Percentiles rank a stretch among this genome's conserved stretches.
phyloP scores from a whole-genome alignment of 2,113 vertebrate genomes.

The Takifugu flavidus region DNA sequence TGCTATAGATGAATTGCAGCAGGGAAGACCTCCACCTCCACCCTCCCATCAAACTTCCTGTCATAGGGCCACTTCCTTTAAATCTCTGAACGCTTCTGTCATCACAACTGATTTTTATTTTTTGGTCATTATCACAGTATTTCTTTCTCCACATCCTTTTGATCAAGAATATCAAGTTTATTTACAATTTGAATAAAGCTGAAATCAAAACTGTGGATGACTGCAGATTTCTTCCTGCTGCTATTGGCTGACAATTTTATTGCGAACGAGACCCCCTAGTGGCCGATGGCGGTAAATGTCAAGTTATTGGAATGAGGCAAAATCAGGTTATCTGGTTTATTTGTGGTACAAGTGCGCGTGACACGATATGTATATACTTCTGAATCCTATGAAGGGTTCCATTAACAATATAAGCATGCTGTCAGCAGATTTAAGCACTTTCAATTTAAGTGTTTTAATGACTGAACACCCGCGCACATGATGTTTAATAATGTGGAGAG shows the following conservation, averaged over 20 bases:
- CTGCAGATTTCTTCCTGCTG: slow-evolving; percentile 1
- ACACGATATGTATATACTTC: no score
- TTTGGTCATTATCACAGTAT: slow-evolving; percentile 66
- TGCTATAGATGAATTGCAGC: slow-evolving; percentile 40
- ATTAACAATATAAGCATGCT: no score
- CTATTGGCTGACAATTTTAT: no score
- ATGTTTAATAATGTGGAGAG: no score
- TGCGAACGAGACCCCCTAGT: no score
- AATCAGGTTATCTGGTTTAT: neutral
- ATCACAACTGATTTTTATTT: slow-evolving; percentile 16
- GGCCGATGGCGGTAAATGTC: no score
- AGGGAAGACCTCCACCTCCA: slow-evolving; percentile 3
- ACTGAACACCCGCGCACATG: no score
- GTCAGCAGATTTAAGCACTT: no score
- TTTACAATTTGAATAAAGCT: slow-evolving; percentile 69
- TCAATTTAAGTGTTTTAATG: no score
- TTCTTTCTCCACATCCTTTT: slow-evolving; percentile 59
- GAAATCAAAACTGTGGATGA: slow-evolving; percentile 37
- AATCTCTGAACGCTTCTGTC: slow-evolving; percentile 17
- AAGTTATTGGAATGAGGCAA: neutral
- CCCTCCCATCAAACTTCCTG: neutral
- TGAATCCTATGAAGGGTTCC: no score
- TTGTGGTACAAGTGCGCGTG: neutral
- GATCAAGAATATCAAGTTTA: slow-evolving; percentile 63
- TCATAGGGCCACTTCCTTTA: neutral